phyloP scores from a whole-genome alignment of 2,797 vertebrate genomes.

The Poecilia velifera region DNA sequence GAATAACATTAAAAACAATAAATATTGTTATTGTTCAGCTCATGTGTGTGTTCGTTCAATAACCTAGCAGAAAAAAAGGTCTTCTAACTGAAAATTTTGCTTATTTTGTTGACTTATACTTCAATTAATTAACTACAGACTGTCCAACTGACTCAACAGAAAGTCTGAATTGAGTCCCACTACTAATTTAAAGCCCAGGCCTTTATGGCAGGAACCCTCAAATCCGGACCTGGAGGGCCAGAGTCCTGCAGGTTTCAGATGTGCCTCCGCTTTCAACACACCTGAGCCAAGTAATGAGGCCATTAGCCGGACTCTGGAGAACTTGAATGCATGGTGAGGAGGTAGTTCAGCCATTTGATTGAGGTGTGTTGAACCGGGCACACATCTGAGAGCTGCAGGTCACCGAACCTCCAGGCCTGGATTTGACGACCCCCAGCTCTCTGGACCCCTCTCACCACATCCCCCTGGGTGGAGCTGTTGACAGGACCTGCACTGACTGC shows the following conservation, averaged over 20 bases:
- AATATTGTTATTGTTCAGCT: too few relatives aligned
- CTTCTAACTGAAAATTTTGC: not conserved
- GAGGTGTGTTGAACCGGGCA: not conserved
- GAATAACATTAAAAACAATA: too few relatives aligned
- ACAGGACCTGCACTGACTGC: not conserved
- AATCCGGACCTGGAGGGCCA: too few relatives aligned
- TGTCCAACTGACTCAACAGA: not conserved
- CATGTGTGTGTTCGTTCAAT: too few relatives aligned
- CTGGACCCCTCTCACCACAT: too few relatives aligned
- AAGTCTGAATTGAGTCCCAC: not conserved
- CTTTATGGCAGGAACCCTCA: too few relatives aligned
- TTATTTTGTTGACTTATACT: not conserved
- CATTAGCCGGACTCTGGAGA: constrained; percentile 17
- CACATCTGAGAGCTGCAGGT: too few relatives aligned
- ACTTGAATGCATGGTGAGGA: constrained; percentile 1
- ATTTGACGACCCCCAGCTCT: too few relatives aligned
- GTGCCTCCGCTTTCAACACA: too few relatives aligned
- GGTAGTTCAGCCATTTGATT: not conserved
- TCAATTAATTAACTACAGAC: not conserved
- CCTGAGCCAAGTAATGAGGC: too few relatives aligned
- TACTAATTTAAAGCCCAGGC: not conserved
- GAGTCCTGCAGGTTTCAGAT: too few relatives aligned
- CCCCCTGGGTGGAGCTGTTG: not conserved
- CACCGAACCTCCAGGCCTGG: too few relatives aligned
- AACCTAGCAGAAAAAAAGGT: not conserved